Evolutionary conservation across 2,888 invertebrate genomes (phyloP).

Genomic region (Aproaerema taeniolella): DNA sequence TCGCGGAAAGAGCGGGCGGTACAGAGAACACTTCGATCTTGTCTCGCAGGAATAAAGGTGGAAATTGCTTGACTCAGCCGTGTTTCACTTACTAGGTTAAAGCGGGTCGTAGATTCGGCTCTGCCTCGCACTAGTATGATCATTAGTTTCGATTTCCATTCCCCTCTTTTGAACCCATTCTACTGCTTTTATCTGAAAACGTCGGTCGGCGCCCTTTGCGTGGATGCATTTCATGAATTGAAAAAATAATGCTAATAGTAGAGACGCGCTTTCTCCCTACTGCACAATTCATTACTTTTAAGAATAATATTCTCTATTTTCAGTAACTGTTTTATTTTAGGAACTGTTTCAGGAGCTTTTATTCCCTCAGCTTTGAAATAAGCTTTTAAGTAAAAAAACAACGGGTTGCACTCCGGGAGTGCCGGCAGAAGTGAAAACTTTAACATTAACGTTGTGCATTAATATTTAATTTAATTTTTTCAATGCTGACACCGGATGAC

Average conservation of each 20-base stretch:
- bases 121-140: slow-evolving; percentile 23
- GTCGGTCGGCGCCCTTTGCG: slow-evolving; percentile 29
- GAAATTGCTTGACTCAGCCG: background rate
- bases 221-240: background rate
- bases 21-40: background rate
- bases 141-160: slow-evolving; percentile 47
- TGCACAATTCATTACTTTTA: background rate
- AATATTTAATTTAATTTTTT: too few relatives aligned
- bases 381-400: too few relatives aligned
- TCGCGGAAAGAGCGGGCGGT: background rate
- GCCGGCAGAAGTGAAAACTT: too few relatives aligned
- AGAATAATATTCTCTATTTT: background rate
- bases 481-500: too few relatives aligned
- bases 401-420: too few relatives aligned
- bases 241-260: background rate
- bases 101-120: background rate
- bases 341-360: too few relatives aligned
- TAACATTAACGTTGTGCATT: too few relatives aligned
- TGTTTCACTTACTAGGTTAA: background rate
- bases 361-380: too few relatives aligned
- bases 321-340: too few relatives aligned
- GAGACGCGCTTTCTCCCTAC: background rate
- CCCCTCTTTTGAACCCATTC: slow-evolving; percentile 38
- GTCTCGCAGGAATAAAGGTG: background rate
- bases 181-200: slow-evolving; percentile 40